Evolutionary conservation across 2,888 invertebrate species (phyloP).

Genomic region (Polietes domitor): DNA sequence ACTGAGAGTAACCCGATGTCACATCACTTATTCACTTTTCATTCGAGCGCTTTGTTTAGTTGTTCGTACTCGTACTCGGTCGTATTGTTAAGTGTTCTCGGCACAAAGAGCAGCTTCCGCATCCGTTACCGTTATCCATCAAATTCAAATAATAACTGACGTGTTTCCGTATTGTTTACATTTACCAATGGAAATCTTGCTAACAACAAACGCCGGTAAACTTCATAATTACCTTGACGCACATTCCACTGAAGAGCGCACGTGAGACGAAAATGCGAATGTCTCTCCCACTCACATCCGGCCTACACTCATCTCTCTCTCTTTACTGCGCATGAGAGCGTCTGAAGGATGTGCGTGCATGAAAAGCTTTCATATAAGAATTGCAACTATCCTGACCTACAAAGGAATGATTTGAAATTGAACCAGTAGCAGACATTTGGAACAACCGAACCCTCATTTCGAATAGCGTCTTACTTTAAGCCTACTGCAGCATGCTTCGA

Average conservation of each 20-base stretch:
- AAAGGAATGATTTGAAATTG: constrained; percentile 27
- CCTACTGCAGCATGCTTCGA: neutral
- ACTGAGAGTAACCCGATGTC: neutral
- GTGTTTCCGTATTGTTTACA: constrained; percentile 46
- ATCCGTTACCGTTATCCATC: constrained; percentile 49
- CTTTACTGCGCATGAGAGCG: neutral
- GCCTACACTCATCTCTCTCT: neutral
- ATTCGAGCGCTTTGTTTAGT: neutral
- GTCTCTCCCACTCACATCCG: neutral
- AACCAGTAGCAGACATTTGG: neutral
- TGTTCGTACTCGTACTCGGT: neutral
- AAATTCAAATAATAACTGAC: constrained; percentile 53
- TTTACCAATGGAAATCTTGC: constrained; percentile 43
- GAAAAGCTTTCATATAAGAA: constrained; percentile 30
- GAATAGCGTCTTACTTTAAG: neutral
- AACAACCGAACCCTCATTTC: neutral
- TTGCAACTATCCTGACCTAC: constrained; percentile 47
- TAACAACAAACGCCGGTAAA: constrained; percentile 55
- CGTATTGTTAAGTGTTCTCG: neutral
- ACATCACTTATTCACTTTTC: constrained; percentile 10
- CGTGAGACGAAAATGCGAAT: neutral
- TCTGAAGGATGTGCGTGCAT: neutral
- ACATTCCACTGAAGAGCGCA: constrained; percentile 30
- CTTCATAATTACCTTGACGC: constrained; percentile 28
- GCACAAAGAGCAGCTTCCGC: constrained; percentile 1